Percentiles rank a stretch among this genome's conserved stretches.
Evolutionary conservation across 1,140 invertebrate species (phyloP).

Genomic region (Drosophila bifasciata): DNA sequence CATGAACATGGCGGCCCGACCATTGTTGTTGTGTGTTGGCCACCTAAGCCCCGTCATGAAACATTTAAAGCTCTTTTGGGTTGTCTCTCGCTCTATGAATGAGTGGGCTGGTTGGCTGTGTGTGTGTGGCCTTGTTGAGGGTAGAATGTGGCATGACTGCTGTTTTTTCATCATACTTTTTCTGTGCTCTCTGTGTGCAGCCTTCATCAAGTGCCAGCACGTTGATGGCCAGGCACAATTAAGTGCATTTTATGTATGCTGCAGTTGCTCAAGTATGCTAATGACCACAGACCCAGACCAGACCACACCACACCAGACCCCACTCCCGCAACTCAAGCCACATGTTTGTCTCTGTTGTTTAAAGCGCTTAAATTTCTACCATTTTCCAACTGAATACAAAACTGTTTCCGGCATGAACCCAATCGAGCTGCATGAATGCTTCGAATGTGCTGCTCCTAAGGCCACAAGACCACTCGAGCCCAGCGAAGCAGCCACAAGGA

Average conservation of each 20-base stretch:
- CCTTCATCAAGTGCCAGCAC: constrained; percentile 64
- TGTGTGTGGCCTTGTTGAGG: constrained; percentile 38
- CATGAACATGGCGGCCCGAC: constrained; percentile 12
- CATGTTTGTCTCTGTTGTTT: constrained; percentile 1
- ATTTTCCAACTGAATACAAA: no score
- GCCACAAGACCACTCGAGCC: constrained; percentile 25
- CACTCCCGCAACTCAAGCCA: background rate
- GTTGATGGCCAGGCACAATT: constrained; percentile 75
- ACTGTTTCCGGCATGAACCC: background rate
- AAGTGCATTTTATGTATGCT: constrained; percentile 76
- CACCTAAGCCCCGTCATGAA: constrained; percentile 45
- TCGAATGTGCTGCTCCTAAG: constrained; percentile 38
- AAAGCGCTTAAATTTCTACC: constrained; percentile 23
- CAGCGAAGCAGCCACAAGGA: constrained; percentile 6
- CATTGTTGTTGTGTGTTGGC: constrained; percentile 21
- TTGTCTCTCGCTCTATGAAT: constrained; percentile 18
- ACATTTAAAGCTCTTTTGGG: constrained; percentile 51
- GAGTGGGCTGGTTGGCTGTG: background rate
- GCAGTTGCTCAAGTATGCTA: constrained; percentile 78
- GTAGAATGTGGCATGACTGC: constrained; percentile 3
- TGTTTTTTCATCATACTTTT: background rate
- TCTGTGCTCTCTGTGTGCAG: constrained; percentile 8
- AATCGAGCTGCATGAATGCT: constrained; percentile 39
- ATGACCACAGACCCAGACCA: constrained; percentile 35
- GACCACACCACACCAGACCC: background rate